These are phyloP conservation scores for Hapalemur alaotrensis DNA, from an alignment of 2,797 vertebrate genomes.

Conservation along the genomic window DNA sequence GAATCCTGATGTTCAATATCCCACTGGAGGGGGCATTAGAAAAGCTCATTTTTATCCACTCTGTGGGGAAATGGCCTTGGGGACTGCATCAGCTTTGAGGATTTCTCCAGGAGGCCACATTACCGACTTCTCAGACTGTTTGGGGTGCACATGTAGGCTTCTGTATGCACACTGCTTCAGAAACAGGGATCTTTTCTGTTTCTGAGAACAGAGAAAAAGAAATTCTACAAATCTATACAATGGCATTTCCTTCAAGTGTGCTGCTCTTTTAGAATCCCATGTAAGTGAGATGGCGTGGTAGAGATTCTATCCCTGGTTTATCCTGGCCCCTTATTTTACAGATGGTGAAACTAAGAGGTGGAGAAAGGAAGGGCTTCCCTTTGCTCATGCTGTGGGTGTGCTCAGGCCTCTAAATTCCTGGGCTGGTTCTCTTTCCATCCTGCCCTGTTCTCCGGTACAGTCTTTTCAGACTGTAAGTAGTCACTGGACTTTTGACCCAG, in stretches of 20 bases:
- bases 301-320: background rate
- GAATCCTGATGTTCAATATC: background rate
- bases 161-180: background rate
- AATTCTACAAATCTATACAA: background rate
- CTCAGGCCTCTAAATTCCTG: background rate
- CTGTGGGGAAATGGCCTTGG: background rate
- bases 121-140: background rate
- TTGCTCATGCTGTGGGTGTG: rapidly evolving
- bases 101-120: background rate
- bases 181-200: background rate
- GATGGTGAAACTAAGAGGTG: background rate
- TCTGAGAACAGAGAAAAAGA: background rate
- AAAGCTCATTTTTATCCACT: background rate
- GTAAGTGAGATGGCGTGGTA: background rate
- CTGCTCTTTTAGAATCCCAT: background rate
- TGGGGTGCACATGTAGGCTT: background rate
- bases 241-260: background rate
- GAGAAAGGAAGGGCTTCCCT: background rate
- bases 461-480: background rate
- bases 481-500: background rate
- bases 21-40: background rate
- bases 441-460: background rate
- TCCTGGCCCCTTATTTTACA: background rate
- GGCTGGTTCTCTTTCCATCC: background rate
- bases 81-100: background rate